phyloP scores from a whole-genome alignment of 2,113 vertebrate genomes.

The Saccopteryx bilineata region DNA sequence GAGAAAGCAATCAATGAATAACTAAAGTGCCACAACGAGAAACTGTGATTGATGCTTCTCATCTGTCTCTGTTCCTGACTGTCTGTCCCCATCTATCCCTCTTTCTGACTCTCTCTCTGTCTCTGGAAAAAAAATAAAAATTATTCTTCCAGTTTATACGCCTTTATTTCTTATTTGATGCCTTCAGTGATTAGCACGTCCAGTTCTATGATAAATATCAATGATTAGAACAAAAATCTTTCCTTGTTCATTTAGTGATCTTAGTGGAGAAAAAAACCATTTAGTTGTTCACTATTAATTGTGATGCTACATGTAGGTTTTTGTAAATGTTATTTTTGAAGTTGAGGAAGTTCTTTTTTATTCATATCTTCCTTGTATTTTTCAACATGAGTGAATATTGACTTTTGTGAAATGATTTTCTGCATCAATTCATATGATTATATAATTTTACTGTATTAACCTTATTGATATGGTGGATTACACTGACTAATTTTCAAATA shows the following conservation, averaged over 20 bases:
- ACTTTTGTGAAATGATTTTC: neutral
- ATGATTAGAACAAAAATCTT: neutral
- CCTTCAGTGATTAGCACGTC: neutral
- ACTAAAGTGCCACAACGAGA: too few relatives aligned
- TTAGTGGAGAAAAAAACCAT: neutral
- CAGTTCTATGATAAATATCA: neutral
- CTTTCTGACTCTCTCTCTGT: too few relatives aligned
- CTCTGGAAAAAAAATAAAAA: too few relatives aligned
- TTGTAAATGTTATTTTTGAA: neutral
- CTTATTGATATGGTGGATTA: neutral
- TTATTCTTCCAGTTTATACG: neutral
- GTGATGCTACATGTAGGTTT: neutral
- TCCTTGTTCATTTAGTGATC: neutral
- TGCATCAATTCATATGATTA: neutral
- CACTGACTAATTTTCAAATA: neutral
- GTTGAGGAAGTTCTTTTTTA: neutral
- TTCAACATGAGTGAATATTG: neutral
- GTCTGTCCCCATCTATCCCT: too few relatives aligned
- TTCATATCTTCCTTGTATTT: neutral
- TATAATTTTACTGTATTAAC: neutral
- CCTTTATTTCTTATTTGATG: neutral
- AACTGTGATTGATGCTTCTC: too few relatives aligned
- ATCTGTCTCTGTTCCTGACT: too few relatives aligned
- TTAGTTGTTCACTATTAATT: neutral
- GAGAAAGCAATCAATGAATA: too few relatives aligned